Percentiles rank a stretch among this genome's conserved stretches.
These are phyloP conservation scores for Autographa pulchrina DNA, from an alignment of 2,888 invertebrate species.

Conservation along the genomic window DNA sequence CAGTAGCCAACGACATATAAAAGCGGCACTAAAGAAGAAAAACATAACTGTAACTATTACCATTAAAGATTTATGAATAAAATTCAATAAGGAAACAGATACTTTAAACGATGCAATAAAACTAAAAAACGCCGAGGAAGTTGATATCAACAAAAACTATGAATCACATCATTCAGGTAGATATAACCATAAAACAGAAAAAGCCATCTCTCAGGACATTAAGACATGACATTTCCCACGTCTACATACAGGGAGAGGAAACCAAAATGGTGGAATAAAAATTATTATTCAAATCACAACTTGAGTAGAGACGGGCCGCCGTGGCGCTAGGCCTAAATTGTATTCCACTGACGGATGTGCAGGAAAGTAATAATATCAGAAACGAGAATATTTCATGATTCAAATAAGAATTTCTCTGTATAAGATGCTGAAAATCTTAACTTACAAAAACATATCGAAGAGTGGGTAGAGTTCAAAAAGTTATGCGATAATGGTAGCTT, in stretches of 20 bases:
- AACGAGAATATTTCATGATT: constrained; percentile 66
- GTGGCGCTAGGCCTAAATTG: constrained; percentile 85
- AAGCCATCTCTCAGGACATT: constrained; percentile 79
- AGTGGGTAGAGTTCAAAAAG: not conserved
- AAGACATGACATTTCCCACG: constrained; percentile 86
- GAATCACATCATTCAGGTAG: constrained; percentile 57
- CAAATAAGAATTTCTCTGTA: constrained; percentile 59
- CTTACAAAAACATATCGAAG: not conserved
- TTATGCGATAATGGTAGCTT: no score
- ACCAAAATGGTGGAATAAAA: constrained; percentile 85
- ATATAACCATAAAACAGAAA: constrained; percentile 67
- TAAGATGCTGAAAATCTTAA: constrained; percentile 51
- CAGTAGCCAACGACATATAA: constrained; percentile 20
- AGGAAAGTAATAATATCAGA: constrained; percentile 80
- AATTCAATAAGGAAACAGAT: constrained; percentile 46
- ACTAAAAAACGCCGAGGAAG: constrained; percentile 46
- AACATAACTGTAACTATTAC: constrained; percentile 26
- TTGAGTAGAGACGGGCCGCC: constrained; percentile 76
- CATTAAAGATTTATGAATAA: constrained; percentile 30
- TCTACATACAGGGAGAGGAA: constrained; percentile 84
- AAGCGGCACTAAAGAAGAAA: constrained; percentile 12
- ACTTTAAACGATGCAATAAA: constrained; percentile 36
- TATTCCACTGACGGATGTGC: constrained; percentile 83
- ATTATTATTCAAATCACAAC: constrained; percentile 89
- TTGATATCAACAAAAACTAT: constrained; percentile 47